phyloP scores from a whole-genome alignment of 2,888 invertebrate species.

The Microctonus brassicae region DNA sequence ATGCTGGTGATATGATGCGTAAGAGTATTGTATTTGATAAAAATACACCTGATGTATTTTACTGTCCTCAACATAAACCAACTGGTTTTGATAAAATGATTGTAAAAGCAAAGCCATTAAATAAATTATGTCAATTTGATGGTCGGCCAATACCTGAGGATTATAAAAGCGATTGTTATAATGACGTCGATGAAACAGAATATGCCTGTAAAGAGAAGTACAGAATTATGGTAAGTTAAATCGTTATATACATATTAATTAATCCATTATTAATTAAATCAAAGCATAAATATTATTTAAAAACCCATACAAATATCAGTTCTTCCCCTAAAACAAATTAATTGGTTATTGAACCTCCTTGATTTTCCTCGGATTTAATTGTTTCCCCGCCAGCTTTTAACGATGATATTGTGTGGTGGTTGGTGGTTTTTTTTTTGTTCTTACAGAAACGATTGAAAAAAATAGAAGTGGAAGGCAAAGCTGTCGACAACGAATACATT shows the following conservation, averaged over 20 bases:
- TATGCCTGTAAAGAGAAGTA: slow-evolving; percentile 86
- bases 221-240: slow-evolving; percentile 79
- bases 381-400: slow-evolving; percentile 9
- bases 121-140: slow-evolving; percentile 81
- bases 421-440: slow-evolving; percentile 62
- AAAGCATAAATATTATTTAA: neutral
- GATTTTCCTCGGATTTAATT: neutral
- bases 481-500: slow-evolving; percentile 57
- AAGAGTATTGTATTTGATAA: slow-evolving; percentile 85
- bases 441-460: slow-evolving; percentile 73
- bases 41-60: slow-evolving; percentile 84
- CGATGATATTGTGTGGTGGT: slow-evolving; percentile 27
- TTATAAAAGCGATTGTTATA: slow-evolving; percentile 84
- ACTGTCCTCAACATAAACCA: slow-evolving; percentile 84
- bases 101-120: slow-evolving; percentile 78
- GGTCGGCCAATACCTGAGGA: slow-evolving; percentile 79
- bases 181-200: slow-evolving; percentile 83
- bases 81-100: slow-evolving; percentile 81
- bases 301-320: neutral
- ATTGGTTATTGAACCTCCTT: neutral
- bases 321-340: neutral
- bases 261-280: neutral
- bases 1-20: slow-evolving; percentile 80
- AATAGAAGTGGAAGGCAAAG: slow-evolving; percentile 54
- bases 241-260: no score